A percentile compares a stretch with the other conserved stretches of the same genome.
Evolutionary conservation across 2,888 invertebrate genomes (phyloP).

Genomic region (Drosophila anceps): DNA sequence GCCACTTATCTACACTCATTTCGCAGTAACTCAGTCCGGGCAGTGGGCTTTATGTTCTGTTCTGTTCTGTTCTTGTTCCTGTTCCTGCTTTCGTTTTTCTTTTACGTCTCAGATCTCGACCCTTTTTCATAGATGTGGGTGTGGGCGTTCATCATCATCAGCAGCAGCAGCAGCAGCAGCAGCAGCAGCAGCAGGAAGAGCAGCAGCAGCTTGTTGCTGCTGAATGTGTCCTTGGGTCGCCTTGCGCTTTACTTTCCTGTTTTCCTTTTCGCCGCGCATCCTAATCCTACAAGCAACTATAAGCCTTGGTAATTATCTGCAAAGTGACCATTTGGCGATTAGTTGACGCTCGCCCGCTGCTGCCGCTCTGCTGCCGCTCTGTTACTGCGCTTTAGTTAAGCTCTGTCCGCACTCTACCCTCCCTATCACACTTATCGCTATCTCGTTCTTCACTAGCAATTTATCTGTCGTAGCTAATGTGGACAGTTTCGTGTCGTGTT

Average conservation of each 20-base stretch:
- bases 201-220: slow-evolving; percentile 66
- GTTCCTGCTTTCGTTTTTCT: slow-evolving; percentile 22
- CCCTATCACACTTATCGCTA: background rate
- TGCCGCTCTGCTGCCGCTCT: slow-evolving; percentile 25
- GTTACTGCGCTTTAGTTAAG: slow-evolving; percentile 21
- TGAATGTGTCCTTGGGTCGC: slow-evolving; percentile 17
- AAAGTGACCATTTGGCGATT: slow-evolving; percentile 84
- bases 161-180: slow-evolving; percentile 58
- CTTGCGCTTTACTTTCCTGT: slow-evolving; percentile 26
- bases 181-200: slow-evolving; percentile 61
- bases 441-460: background rate
- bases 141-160: slow-evolving; percentile 42
- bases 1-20: slow-evolving; percentile 45
- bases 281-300: slow-evolving; percentile 80
- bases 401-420: slow-evolving; percentile 1
- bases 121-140: slow-evolving; percentile 62
- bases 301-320: slow-evolving; percentile 84
- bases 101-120: slow-evolving; percentile 51
- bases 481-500: slow-evolving; percentile 15
- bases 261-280: slow-evolving; percentile 59
- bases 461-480: slow-evolving; percentile 28
- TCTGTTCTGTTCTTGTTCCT: background rate
- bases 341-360: slow-evolving; percentile 62
- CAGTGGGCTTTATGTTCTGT: slow-evolving; percentile 36
- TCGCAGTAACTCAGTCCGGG: slow-evolving; percentile 30